Evolutionary conservation across 2,888 invertebrate species (phyloP), one percentile per base, ranked within the genome.

Genomic region (Rhagonycha lutea): DNA sequence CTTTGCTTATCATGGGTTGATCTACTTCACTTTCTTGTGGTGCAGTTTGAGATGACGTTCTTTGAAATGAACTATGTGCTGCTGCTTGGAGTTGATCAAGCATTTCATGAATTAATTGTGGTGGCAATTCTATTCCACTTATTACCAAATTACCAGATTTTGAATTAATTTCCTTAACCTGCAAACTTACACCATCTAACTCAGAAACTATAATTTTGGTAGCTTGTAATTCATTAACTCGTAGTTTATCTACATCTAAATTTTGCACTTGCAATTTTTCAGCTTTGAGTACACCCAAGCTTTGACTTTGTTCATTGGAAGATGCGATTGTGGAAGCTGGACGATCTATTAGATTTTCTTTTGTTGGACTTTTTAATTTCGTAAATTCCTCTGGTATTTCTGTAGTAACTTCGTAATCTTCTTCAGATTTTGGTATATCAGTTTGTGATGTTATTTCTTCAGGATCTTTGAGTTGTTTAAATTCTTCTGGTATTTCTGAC

Each of bases 131-230:
- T 69, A 94, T 90, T 73, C 92, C 93, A 81, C 91, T 91, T 0
- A 93, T 90, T 71, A 91, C 90, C 78, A 94, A 89, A 80, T 92
- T 91, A 0, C 93, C 93, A 0, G 92, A 91, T 84, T 92, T 92
- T 7, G 94, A 93, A 81, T 91, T 92, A 77, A 95, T 88, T 83
- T 95, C 95, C 69, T 92, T 90, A 0, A 94, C 92, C 79, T 91
- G 92, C 79, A 96, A 90, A 47, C 92, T 92, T 81, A 92, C 90
- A 7, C 95, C 94, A 83, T 95, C 95, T 77, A 96, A 92, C 86
- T 95, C 95, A 0, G 95, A 95, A 0, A 95, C 95, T 69, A 93
- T 89, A 78, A 96, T 94, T 85, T 94, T 94, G 73, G 92, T 92
- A 0, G 96, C 95, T 85, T 95, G 92, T 62, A 96, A 87, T 82